Evolutionary conservation across 2,888 invertebrate genomes (phyloP).

Genomic region (Troides oblongomaculatus): DNA sequence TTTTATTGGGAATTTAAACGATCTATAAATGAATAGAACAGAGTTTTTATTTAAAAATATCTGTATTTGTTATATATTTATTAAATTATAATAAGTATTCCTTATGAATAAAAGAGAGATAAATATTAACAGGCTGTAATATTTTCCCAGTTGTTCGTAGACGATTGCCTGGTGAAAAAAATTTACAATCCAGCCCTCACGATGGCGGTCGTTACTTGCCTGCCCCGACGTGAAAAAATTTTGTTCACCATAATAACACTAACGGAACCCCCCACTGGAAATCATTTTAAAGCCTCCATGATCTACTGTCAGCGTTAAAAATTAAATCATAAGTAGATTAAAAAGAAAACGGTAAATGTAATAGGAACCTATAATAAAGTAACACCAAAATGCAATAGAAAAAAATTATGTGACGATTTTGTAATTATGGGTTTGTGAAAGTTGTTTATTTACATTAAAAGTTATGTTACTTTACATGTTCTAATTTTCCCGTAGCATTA

Average conservation of each 20-base stretch:
- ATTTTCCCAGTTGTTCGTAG: neutral
- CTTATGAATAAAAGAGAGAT: neutral
- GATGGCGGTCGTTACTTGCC: slow-evolving; percentile 52
- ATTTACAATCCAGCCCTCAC: slow-evolving; percentile 45
- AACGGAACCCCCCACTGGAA: slow-evolving; percentile 18
- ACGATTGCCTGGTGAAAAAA: slow-evolving; percentile 43
- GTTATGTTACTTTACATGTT: neutral
- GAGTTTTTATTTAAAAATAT: no score
- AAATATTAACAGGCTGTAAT: neutral
- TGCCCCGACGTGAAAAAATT: slow-evolving; percentile 46
- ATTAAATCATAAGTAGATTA: neutral
- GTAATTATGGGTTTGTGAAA: neutral
- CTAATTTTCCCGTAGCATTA: neutral
- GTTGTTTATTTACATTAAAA: slow-evolving; percentile 2
- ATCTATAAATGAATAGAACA: no score
- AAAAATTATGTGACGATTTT: neutral
- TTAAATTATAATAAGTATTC: neutral
- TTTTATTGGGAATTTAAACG: no score
- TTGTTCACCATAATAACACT: slow-evolving; percentile 51
- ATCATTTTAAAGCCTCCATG: neutral
- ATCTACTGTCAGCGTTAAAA: slow-evolving; percentile 36
- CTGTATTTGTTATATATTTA: neutral
- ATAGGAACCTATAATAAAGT: slow-evolving; percentile 1
- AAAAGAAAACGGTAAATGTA: slow-evolving; percentile 1
- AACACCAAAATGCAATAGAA: neutral